A percentile compares a stretch with the other conserved stretches of the same genome.
Conservation (phyloP, 1,140 invertebrate species). For the Atta cephalotes region DNA sequence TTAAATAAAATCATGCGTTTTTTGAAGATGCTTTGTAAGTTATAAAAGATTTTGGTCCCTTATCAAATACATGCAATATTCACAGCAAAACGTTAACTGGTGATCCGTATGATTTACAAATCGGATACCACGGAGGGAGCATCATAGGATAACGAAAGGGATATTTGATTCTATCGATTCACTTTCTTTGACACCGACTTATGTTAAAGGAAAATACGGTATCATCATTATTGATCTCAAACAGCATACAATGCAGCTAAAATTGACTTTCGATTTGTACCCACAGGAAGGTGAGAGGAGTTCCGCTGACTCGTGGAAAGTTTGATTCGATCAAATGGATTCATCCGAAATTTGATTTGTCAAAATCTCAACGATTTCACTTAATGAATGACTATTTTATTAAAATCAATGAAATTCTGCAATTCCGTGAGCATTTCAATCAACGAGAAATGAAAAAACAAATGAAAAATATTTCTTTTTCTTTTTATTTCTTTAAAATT, state of each 20-base stretch:
- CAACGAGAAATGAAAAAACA: not conserved
- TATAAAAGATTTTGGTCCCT: not conserved
- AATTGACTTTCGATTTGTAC: constrained; percentile 52
- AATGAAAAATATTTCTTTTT: not conserved
- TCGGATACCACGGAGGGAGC: not conserved
- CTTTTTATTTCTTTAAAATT: not conserved
- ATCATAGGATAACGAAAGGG: constrained; percentile 11
- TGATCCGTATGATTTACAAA: constrained; percentile 31
- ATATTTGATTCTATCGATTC: constrained; percentile 23
- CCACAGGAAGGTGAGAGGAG: not conserved
- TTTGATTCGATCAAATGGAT: constrained; percentile 18
- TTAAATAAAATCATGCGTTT: constrained; percentile 22
- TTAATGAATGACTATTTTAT: constrained; percentile 49
- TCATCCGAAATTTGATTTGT: constrained; percentile 30
- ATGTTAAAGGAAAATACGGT: constrained; percentile 26
- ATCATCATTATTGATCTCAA: constrained; percentile 46
- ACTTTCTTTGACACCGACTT: constrained; percentile 34
- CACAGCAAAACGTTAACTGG: not conserved
- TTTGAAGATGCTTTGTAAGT: constrained; percentile 17
- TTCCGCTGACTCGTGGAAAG: constrained; percentile 43
- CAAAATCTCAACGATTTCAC: constrained; percentile 8
- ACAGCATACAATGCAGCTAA: constrained; percentile 43
- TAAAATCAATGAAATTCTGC: constrained; percentile 40
- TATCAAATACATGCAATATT: constrained; percentile 15
- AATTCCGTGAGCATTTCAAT: not conserved